Percentiles rank a stretch among this genome's conserved stretches.
Evolutionary conservation across 1,140 invertebrate genomes (phyloP).

Genomic region (Tribolium madens): DNA sequence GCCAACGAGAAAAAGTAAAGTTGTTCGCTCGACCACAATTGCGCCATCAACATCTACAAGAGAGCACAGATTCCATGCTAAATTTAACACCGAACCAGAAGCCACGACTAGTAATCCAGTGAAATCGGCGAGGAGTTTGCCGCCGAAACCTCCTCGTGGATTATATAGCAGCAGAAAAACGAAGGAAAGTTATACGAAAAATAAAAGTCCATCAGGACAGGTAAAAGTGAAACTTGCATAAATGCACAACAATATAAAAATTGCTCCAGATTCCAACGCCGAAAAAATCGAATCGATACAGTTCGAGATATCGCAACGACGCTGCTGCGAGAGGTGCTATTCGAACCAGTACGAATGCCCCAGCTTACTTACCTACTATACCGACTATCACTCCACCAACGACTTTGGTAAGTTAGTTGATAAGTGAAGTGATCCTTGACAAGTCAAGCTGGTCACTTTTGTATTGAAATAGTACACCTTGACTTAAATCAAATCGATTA

Average conservation of each 20-base stretch:
- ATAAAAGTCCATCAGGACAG: conserved; percentile 37
- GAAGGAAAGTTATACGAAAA: conserved; percentile 40
- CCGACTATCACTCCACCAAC: conserved; percentile 54
- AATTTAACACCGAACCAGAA: conserved; percentile 46
- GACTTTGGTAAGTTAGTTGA: conserved; percentile 39
- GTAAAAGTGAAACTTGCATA: conserved; percentile 39
- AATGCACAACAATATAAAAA: conserved; percentile 29
- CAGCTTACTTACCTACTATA: conserved; percentile 61
- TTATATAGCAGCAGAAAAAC: conserved; percentile 47
- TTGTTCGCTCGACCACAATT: conserved; percentile 42
- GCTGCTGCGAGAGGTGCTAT: conserved; percentile 51
- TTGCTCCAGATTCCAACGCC: conserved; percentile 45
- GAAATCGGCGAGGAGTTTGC: conserved; percentile 23
- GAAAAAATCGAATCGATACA: conserved; percentile 55
- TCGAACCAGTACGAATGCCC: conserved; percentile 56
- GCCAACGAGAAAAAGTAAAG: conserved; percentile 44
- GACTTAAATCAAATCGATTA: conserved; percentile 41
- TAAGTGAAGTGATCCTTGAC: conserved; percentile 11
- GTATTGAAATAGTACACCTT: conserved; percentile 55
- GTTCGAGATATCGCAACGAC: conserved; percentile 61
- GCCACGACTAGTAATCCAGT: conserved; percentile 1
- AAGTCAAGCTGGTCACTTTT: conserved; percentile 29
- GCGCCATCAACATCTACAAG: conserved; percentile 33
- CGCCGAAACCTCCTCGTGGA: conserved; percentile 48
- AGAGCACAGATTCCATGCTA: conserved; percentile 51